These are phyloP conservation scores for Coilia nasus DNA, from an alignment of 2,797 vertebrate genomes.

Conservation along the genomic window DNA sequence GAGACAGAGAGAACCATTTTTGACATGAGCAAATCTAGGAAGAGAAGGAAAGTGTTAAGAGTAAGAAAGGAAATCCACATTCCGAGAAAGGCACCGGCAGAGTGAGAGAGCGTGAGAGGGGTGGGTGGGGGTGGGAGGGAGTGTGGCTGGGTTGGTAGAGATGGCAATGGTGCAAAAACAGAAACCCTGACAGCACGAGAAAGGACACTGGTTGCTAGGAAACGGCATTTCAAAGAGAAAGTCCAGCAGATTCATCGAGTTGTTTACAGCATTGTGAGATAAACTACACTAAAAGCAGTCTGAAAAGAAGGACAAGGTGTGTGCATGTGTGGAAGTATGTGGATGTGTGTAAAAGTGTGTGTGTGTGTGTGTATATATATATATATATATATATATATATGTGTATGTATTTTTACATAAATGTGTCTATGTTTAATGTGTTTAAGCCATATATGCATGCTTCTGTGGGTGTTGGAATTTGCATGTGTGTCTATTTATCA, in stretches of 20 bases:
- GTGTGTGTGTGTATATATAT: slow-evolving; percentile 24
- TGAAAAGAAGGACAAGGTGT: slow-evolving; percentile 21
- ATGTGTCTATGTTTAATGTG: neutral
- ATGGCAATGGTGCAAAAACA: neutral
- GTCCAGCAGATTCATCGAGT: slow-evolving; percentile 45
- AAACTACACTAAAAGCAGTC: slow-evolving; percentile 49
- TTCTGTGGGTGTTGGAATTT: neutral
- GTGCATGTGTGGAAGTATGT: slow-evolving; percentile 1
- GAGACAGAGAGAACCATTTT: neutral
- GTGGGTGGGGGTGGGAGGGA: slow-evolving; percentile 22
- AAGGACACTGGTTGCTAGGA: slow-evolving; percentile 32
- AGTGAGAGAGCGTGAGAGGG: neutral
- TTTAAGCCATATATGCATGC: too few species aligned
- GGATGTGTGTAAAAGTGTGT: slow-evolving; percentile 18
- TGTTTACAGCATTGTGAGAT: slow-evolving; percentile 51
- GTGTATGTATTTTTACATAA: neutral
- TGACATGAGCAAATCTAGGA: neutral
- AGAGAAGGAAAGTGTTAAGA: neutral
- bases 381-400: neutral
- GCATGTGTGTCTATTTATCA: neutral
- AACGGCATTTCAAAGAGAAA: neutral
- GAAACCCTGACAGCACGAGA: slow-evolving; percentile 40
- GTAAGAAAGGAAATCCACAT: neutral
- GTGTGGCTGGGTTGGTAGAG: neutral
- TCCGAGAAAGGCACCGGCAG: slow-evolving; percentile 50